A percentile compares a stretch with the other conserved stretches of the same genome.
These are phyloP conservation scores for Troilus luridus DNA, from an alignment of 2,888 invertebrate genomes.

Conservation along the genomic window DNA sequence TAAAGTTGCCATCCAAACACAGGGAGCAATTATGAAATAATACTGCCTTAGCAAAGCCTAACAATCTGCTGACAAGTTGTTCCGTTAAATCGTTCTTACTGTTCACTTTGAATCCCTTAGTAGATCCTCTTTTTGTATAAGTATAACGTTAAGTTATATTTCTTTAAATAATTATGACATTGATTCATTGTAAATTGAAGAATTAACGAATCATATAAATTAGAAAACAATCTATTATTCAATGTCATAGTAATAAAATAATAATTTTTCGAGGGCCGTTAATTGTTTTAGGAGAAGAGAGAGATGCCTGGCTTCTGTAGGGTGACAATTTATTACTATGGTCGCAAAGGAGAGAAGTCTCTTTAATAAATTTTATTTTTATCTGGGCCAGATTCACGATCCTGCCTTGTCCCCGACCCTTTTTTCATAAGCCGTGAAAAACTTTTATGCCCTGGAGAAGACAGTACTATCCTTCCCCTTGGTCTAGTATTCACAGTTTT, in stretches of 20 bases:
- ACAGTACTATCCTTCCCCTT: neutral
- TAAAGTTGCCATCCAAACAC: no score
- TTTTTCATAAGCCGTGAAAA: slow-evolving; percentile 42
- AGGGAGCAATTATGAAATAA: no score
- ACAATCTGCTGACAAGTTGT: no score
- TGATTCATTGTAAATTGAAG: no score
- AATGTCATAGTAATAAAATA: neutral
- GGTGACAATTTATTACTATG: slow-evolving; percentile 36
- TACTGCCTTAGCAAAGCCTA: no score
- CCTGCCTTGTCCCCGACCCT: neutral
- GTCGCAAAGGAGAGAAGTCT: slow-evolving; percentile 13
- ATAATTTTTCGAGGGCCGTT: neutral
- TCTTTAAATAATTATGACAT: no score
- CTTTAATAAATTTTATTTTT: slow-evolving; percentile 47
- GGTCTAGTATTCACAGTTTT: slow-evolving; percentile 25
- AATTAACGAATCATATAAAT: neutral
- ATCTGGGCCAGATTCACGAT: neutral
- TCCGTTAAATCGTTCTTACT: no score
- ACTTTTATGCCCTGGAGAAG: slow-evolving; percentile 20
- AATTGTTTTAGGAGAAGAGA: neutral
- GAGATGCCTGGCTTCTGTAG: neutral
- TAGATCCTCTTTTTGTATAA: no score
- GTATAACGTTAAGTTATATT: no score
- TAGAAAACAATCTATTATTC: neutral
- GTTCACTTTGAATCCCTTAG: no score